Evolutionary conservation across 2,888 invertebrate species (phyloP), one percentile per base, ranked within the genome.

Genomic region (Callyntrura guangdongensis): DNA sequence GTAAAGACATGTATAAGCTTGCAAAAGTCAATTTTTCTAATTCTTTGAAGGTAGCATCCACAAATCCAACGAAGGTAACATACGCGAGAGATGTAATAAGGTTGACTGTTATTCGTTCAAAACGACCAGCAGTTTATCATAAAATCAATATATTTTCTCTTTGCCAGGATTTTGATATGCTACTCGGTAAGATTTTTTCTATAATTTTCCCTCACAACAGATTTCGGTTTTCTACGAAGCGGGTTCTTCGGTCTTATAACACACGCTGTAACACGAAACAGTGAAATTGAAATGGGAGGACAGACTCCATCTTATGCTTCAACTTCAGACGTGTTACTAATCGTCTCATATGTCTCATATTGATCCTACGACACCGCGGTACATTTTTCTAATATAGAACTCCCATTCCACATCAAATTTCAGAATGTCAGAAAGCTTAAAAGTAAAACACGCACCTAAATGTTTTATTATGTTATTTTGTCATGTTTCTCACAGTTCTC

Each of bases 291-390:
- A 64, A 64, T 64, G n/a, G 36, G 17, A n/a, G 64, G 22, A 25
- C 36, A 36, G 6, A 36, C 6, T 36, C 36, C 6, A 36, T 36
- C 36, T 12, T 36, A 36, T 4, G 2, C 36, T 36, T 69, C 69
- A 36, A 69, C 36, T 69, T 69, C 14, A 36, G 36, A 27, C 69
- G n/a, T 69, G 9, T 36, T 69, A 69, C 69, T 69, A 69, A 69
- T 36, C 69, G 69, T 69, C 17, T 36, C 12, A 64, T 22, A 64
- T 64, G 2, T 25, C 59, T 17, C 27, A n/a, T 69, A 14, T n/a
- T 69, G 27, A n/a, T 25, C 8, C 27, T 25, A 64, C 64, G 8
- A 36, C 27, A 36, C 12, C 12, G n/a, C 53, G 27, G 8, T n/a
- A 69, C 27, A 36, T n/a, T 36, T 36, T 69, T 69, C 14, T 14